These are phyloP conservation scores for Cromileptes altivelis DNA, from an alignment of 2,113 vertebrate species.

Conservation along the genomic window DNA sequence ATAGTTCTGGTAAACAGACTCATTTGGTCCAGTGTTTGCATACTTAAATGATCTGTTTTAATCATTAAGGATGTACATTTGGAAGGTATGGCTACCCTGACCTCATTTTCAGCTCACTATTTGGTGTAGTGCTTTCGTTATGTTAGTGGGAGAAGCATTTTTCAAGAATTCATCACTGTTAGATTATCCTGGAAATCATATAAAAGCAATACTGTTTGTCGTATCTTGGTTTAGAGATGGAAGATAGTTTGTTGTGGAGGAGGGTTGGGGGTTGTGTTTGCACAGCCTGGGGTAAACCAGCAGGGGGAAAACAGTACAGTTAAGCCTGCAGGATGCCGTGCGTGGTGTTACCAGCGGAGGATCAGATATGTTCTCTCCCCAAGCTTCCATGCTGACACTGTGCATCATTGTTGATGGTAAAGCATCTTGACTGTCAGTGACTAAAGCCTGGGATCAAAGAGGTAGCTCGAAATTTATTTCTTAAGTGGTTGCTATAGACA, in stretches of 20 bases:
- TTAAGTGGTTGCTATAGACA: too few relatives aligned
- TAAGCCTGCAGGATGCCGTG: constrained; percentile 10
- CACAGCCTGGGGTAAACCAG: constrained; percentile 23
- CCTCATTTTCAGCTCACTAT: neutral
- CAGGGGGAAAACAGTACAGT: constrained; percentile 28
- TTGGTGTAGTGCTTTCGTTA: neutral
- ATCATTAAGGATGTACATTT: neutral
- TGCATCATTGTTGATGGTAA: constrained; percentile 6
- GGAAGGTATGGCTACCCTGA: neutral
- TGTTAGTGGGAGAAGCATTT: neutral
- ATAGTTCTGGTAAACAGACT: constrained; percentile 19
- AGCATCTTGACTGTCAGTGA: neutral
- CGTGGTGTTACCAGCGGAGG: neutral
- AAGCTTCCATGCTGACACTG: constrained; percentile 8
- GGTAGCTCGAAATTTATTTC: neutral
- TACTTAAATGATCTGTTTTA: neutral
- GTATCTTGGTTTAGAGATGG: constrained; percentile 12
- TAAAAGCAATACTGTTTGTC: neutral
- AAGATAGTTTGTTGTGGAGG: neutral
- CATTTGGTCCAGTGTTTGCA: constrained; percentile 13
- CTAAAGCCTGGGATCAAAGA: constrained; percentile 19
- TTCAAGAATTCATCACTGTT: neutral
- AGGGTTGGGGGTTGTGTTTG: constrained; percentile 3
- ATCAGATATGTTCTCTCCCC: constrained; percentile 4
- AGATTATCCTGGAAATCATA: neutral